Evolutionary conservation across 2,888 invertebrate genomes (phyloP).

Genomic region (Cephus pygmeus): DNA sequence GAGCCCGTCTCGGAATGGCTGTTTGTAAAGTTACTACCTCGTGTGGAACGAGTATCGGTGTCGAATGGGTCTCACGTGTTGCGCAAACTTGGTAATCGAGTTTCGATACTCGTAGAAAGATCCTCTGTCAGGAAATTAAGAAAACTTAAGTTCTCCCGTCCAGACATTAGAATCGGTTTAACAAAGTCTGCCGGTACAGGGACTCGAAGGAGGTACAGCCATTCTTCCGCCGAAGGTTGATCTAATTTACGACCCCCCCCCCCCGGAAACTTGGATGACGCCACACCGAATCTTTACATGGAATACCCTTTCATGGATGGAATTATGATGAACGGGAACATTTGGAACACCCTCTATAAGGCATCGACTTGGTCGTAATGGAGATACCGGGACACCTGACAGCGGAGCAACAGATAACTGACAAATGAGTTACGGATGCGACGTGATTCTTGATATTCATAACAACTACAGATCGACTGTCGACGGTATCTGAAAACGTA

Average conservation of each 20-base stretch:
- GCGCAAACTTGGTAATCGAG: conserved; percentile 1
- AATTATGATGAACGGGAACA: conserved; percentile 50
- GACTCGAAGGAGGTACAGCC: neutral
- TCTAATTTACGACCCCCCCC: neutral
- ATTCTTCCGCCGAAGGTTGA: neutral
- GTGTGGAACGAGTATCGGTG: too few species aligned
- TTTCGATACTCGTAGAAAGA: neutral
- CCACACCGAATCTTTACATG: conserved; percentile 58
- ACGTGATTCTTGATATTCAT: conserved; percentile 47
- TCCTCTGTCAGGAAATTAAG: conserved; percentile 2
- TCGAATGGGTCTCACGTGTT: neutral
- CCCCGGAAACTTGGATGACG: conserved; percentile 58
- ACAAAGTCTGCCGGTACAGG: neutral
- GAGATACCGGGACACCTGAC: conserved; percentile 50
- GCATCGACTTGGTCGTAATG: conserved; percentile 54
- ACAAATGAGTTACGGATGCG: conserved; percentile 43
- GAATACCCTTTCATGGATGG: conserved; percentile 51
- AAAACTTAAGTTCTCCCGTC: neutral
- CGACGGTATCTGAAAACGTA: conserved; percentile 53
- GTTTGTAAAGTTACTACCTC: too few species aligned
- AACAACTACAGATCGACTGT: conserved; percentile 56
- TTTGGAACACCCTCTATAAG: conserved; percentile 52
- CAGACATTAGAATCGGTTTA: neutral
- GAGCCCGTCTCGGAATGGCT: too few species aligned
- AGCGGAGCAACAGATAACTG: conserved; percentile 47